A percentile compares a stretch with the other conserved stretches of the same genome.
phyloP scores from a whole-genome alignment of 2,113 vertebrate genomes.

The Hymenochirus boettgeri region DNA sequence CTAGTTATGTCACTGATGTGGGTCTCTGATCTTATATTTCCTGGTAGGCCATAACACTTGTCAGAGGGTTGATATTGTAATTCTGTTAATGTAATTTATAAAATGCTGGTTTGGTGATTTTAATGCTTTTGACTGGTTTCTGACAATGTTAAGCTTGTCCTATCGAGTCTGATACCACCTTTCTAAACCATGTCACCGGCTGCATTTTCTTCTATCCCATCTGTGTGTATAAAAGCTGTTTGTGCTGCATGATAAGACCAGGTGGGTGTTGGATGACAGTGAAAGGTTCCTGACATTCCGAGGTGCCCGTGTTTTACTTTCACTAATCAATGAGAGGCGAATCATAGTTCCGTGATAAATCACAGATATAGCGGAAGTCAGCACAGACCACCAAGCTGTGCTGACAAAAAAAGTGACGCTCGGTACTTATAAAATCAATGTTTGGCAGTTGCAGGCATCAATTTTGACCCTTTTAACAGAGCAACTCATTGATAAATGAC shows the following conservation, averaged over 20 bases:
- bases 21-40: no score
- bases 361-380: background rate
- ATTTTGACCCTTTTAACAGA: background rate
- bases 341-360: background rate
- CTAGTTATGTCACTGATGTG: no score
- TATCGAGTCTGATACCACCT: no score
- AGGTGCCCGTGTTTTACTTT: background rate
- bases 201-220: no score
- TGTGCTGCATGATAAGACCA: background rate
- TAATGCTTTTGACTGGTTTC: no score
- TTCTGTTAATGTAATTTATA: no score
- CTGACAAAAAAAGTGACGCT: background rate
- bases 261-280: background rate
- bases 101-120: no score
- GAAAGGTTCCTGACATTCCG: background rate
- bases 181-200: no score
- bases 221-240: background rate
- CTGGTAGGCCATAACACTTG: no score
- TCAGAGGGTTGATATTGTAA: no score
- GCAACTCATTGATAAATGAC: background rate
- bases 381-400: background rate
- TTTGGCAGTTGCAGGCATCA: background rate
- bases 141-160: no score
- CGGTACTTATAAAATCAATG: background rate
- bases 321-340: background rate